phyloP scores from a whole-genome alignment of 2,113 vertebrate species.

The Pimephales promelas region DNA sequence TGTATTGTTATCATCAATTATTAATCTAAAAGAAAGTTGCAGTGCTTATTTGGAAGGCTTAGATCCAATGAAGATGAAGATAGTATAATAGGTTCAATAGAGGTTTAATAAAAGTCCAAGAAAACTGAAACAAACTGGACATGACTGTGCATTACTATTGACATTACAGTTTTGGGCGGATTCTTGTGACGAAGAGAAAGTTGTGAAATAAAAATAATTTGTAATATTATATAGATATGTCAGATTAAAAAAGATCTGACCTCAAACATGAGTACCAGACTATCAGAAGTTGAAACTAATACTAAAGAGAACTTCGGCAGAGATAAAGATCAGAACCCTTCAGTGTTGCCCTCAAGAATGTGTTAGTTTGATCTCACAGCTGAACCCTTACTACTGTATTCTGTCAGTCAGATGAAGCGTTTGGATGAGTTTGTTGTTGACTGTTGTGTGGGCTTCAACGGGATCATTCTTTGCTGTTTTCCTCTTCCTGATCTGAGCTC shows the following conservation, averaged over 20 bases:
- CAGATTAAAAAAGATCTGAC: not conserved
- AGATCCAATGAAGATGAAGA: no score
- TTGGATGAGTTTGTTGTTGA: not conserved
- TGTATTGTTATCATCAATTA: no score
- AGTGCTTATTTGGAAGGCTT: no score
- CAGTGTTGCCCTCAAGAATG: not conserved
- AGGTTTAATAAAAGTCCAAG: no score
- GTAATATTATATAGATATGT: no score
- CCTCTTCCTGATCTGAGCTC: conserved; percentile 8
- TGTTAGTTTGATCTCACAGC: conserved; percentile 13
- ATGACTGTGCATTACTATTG: no score
- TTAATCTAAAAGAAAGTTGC: no score
- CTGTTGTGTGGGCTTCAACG: conserved; percentile 32
- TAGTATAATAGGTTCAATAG: no score
- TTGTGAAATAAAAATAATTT: not conserved
- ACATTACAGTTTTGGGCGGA: not conserved
- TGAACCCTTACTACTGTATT: conserved; percentile 10
- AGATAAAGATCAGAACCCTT: conserved; percentile 1
- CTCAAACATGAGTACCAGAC: not conserved
- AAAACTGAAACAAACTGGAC: no score
- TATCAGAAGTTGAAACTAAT: not conserved
- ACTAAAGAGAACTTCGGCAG: not conserved
- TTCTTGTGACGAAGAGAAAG: not conserved
- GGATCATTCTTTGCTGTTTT: not conserved
- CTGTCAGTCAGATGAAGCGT: not conserved